phyloP scores from a whole-genome alignment of 2,113 vertebrate species.

The Menidia beryllina region DNA sequence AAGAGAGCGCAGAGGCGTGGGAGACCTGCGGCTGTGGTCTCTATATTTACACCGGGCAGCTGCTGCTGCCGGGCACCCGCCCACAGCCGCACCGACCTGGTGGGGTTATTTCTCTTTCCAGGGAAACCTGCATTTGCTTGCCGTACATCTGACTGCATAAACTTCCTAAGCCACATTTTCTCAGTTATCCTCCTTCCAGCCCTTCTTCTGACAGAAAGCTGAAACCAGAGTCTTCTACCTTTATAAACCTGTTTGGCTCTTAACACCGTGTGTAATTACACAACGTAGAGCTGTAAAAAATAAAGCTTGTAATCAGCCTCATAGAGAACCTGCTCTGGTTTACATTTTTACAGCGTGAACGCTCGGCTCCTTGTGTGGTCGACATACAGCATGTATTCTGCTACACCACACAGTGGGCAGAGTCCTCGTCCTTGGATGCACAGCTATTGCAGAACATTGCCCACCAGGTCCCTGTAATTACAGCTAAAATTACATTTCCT shows the following conservation, averaged over 20 bases:
- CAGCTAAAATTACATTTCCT: slow-evolving; percentile 54
- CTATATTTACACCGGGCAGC: slow-evolving; percentile 82
- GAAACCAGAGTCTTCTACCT: not conserved
- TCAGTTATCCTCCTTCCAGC: slow-evolving; percentile 1
- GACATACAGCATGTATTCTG: slow-evolving; percentile 16
- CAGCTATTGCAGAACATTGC: slow-evolving; percentile 35
- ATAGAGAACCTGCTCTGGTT: slow-evolving; percentile 14
- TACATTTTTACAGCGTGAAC: not conserved
- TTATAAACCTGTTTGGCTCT: slow-evolving; percentile 15
- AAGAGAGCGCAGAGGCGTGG: slow-evolving; percentile 70
- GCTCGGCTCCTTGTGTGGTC: slow-evolving; percentile 60
- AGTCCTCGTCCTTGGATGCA: slow-evolving; percentile 43
- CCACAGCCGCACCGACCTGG: slow-evolving; percentile 54
- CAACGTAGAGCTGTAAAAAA: slow-evolving; percentile 24
- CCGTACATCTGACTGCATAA: slow-evolving; percentile 23
- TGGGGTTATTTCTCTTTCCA: slow-evolving; percentile 64
- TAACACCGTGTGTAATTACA: slow-evolving; percentile 46
- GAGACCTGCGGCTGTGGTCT: slow-evolving; percentile 68
- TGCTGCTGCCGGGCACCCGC: slow-evolving; percentile 56
- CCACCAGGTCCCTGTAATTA: slow-evolving; percentile 52
- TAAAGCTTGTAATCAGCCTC: slow-evolving; percentile 59
- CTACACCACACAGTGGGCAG: slow-evolving; percentile 47
- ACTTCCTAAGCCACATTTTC: not conserved
- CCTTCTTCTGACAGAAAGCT: not conserved
- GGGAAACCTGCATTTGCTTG: slow-evolving; percentile 46